Conservation (phyloP, 2,888 invertebrate genomes). For the Achlya flavicornis region DNA sequence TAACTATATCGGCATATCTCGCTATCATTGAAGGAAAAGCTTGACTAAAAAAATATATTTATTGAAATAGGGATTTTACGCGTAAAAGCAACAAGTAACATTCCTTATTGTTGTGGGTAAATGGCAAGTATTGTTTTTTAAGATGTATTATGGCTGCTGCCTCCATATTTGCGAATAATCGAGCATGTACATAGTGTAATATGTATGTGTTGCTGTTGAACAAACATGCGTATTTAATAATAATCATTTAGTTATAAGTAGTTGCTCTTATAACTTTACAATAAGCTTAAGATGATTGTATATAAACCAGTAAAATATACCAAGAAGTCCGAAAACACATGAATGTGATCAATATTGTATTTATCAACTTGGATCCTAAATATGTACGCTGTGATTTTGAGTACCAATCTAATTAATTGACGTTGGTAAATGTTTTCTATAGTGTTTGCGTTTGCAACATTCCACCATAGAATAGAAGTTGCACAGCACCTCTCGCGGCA, state of each 20-base stretch:
- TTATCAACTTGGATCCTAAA: too few species aligned
- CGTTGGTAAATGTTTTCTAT: too few species aligned
- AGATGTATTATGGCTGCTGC: background rate
- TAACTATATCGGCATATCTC: background rate
- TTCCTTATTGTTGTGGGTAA: conserved; percentile 11
- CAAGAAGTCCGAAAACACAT: too few species aligned
- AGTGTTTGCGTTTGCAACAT: too few species aligned
- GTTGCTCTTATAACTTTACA: conserved; percentile 17
- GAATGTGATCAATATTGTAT: too few species aligned
- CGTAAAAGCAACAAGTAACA: conserved; percentile 20
- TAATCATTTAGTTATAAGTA: conserved; percentile 37
- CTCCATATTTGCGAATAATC: background rate
- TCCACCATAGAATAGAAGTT: too few species aligned
- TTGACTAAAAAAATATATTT: background rate
- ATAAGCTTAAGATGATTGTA: background rate
- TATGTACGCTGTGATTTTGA: too few species aligned
- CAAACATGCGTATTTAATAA: background rate
- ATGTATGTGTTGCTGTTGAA: background rate
- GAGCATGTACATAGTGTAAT: background rate
- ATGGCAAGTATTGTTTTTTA: conserved; percentile 9
- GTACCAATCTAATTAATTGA: too few species aligned
- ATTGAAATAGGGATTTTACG: background rate
- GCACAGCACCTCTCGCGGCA: too few species aligned
- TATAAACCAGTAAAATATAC: too few species aligned
- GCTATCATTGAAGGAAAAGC: background rate